Evolutionary conservation across 1,140 invertebrate genomes (phyloP), one percentile per base, ranked within the genome.

Genomic region (Bombus turneri): DNA sequence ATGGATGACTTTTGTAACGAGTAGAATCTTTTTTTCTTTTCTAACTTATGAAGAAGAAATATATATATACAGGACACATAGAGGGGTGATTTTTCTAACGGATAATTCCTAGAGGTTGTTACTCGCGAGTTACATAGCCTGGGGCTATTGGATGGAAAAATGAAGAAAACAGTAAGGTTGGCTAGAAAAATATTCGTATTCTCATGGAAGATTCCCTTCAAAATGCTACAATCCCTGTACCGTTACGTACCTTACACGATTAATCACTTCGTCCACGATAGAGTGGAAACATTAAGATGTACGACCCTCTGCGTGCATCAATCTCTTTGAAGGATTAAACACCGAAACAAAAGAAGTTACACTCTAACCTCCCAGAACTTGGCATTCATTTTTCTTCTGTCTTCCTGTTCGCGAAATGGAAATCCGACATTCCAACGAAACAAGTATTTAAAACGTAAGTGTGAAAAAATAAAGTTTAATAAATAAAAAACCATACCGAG

Each of bases 321-420:
- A 78, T 78, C 75, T 78, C 75, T 31, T 78, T 78, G 75, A 78
- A 78, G 59, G 59, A 78, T 78, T 78, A 78, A 78, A 62, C 53
- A 25, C 57, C 74, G 74, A 62, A 34, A 76, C 75, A 78, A 66
- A 78, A 64, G 57, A 77, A 62, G 34, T 77, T 64, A 41, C 75
- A 41, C 59, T 78, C 28, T 78, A 78, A 78, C 75, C 57, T 78
- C 31, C 28, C 75, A 22, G 57, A 31, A 41, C 75, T 22, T n/a
- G 37, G 1, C 13, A 15, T 41, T 31, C 57, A 41, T 77, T 77
- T 18, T 64, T 78, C 39, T 41, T 64, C 37, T 0, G 12, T 18
- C 28, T 18, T 31, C 2, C 39, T 28, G 2, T 13, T 28, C 13
- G 28, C 15, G 2, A 31, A 13, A 31, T 9, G 41, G 4, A 31